A percentile compares a stretch with the other conserved stretches of the same genome.
These are phyloP conservation scores for Tachycineta bicolor DNA, from an alignment of 2,113 vertebrate genomes.

Conservation along the genomic window DNA sequence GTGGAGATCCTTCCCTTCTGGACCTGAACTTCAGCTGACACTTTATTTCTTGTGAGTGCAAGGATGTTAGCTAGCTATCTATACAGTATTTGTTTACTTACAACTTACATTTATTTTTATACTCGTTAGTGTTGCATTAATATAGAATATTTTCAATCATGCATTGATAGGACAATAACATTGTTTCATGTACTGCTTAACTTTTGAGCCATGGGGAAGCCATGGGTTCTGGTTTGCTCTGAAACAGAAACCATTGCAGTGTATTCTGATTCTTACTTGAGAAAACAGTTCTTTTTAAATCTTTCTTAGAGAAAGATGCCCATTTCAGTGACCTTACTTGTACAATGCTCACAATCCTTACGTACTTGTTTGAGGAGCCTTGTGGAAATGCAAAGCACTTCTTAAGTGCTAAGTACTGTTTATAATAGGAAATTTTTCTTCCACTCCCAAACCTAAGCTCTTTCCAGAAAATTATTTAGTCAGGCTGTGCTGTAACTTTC, in stretches of 20 bases:
- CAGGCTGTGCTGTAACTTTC: neutral
- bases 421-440: neutral
- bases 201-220: neutral
- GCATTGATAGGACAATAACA: neutral
- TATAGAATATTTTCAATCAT: neutral
- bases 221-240: neutral
- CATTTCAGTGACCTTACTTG: neutral
- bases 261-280: neutral
- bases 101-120: neutral
- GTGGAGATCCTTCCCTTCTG: neutral
- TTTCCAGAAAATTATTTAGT: neutral
- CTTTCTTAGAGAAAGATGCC: neutral
- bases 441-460: neutral
- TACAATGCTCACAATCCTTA: neutral
- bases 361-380: neutral
- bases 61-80: neutral
- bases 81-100: neutral
- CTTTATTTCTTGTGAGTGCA: neutral
- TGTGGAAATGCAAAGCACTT: slow-evolving; percentile 4
- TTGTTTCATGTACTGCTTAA: neutral
- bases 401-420: neutral
- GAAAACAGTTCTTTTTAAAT: neutral
- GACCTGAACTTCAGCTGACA: neutral
- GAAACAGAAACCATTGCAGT: neutral
- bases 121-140: neutral